Evolutionary conservation across 37 sponge, comb jelly and placozoan genomes (phyloP).

Genomic region (Halisarca cf. caerulea): DNA sequence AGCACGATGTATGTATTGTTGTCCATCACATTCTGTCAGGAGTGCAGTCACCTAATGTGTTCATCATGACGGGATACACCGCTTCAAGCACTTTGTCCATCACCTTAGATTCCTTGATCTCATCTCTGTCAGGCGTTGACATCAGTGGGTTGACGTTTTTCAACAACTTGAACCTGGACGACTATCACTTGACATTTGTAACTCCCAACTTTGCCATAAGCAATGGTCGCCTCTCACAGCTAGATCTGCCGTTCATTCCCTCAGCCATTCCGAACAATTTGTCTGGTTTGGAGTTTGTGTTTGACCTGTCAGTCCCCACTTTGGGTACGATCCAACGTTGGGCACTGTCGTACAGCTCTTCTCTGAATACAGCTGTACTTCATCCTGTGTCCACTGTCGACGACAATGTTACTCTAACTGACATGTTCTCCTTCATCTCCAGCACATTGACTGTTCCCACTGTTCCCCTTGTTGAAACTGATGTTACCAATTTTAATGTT

Average conservation of each 20-base stretch:
- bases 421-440: too few relatives aligned
- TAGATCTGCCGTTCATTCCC: neutral
- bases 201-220: neutral
- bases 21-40: neutral
- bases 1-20: neutral
- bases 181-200: neutral
- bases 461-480: too few relatives aligned
- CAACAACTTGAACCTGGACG: neutral
- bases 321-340: neutral
- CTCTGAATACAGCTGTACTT: too few relatives aligned
- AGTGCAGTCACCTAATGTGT: neutral
- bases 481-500: too few relatives aligned
- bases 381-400: too few relatives aligned
- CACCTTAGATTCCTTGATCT: neutral
- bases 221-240: neutral
- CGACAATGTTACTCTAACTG: too few relatives aligned
- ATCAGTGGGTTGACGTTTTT: neutral
- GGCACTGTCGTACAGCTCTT: too few relatives aligned
- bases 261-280: neutral
- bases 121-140: neutral
- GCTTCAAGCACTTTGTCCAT: neutral
- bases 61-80: neutral
- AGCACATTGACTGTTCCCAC: too few relatives aligned
- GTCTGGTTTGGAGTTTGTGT: neutral
- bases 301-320: neutral